Evolutionary conservation across 2,113 vertebrate species (phyloP).

Genomic region (Entelurus aequoreus): DNA sequence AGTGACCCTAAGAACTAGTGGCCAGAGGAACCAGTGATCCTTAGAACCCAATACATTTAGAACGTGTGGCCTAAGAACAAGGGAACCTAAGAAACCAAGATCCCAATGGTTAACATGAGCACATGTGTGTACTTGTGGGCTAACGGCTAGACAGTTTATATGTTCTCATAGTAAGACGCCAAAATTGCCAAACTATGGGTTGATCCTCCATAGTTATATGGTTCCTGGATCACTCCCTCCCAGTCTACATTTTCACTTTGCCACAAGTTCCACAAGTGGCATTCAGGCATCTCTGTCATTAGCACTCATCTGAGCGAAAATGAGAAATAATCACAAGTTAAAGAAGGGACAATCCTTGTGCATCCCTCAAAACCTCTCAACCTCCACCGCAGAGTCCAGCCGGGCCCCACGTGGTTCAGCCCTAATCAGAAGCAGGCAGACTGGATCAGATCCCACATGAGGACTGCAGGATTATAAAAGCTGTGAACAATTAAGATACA

Average conservation of each 20-base stretch:
- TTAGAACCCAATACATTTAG: too few species aligned
- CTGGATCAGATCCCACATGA: slow-evolving; percentile 45
- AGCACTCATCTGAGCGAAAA: slow-evolving; percentile 34
- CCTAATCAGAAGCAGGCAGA: slow-evolving; percentile 61
- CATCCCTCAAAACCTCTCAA: neutral
- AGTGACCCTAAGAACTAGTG: too few species aligned
- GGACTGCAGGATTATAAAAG: slow-evolving; percentile 56
- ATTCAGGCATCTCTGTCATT: slow-evolving; percentile 36
- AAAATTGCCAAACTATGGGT: too few species aligned
- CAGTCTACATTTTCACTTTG: neutral
- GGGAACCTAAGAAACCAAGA: too few species aligned
- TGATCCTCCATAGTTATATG: neutral
- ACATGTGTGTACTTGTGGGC: too few species aligned
- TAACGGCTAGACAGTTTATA: too few species aligned
- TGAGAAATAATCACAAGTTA: slow-evolving; percentile 50
- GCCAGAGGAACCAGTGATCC: too few species aligned
- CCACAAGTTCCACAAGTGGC: slow-evolving; percentile 17
- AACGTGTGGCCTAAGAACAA: too few species aligned
- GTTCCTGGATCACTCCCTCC: neutral
- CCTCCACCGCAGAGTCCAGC: slow-evolving; percentile 15
- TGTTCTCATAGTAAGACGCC: too few species aligned
- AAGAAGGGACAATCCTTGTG: slow-evolving; percentile 2
- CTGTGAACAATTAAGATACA: slow-evolving; percentile 65
- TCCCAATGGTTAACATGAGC: neutral
- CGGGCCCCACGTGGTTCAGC: slow-evolving; percentile 35